Percentiles rank a stretch among this genome's conserved stretches.
phyloP scores from a whole-genome alignment of 2,888 invertebrate species.

The Argyresthia albistria region DNA sequence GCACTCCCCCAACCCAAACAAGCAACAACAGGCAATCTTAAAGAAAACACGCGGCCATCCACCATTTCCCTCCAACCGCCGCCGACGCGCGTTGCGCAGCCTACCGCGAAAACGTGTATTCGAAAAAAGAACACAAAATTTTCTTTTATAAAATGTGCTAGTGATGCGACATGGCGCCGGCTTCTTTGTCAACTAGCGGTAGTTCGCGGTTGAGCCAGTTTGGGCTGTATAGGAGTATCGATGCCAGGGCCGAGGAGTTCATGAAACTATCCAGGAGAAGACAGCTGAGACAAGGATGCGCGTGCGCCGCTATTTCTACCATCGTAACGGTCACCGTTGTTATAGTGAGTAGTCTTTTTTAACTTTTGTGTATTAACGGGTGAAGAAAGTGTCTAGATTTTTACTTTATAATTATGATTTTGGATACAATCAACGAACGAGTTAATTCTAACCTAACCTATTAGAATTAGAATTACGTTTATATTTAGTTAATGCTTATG shows the following conservation, averaged over 20 bases:
- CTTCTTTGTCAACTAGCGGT: constrained; percentile 28
- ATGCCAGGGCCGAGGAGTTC: constrained; percentile 56
- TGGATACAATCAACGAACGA: too few relatives aligned
- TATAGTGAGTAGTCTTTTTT: constrained; percentile 41
- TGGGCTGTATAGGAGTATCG: constrained; percentile 54
- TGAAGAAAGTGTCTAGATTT: too few relatives aligned
- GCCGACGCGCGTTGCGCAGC: neutral
- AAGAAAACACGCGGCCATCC: constrained; percentile 33
- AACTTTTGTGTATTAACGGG: neutral
- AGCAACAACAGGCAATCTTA: constrained; percentile 13
- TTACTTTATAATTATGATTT: too few relatives aligned
- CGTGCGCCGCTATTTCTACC: constrained; percentile 55
- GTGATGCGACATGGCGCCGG: constrained; percentile 43
- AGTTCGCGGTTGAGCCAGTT: constrained; percentile 46
- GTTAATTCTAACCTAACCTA: too few relatives aligned
- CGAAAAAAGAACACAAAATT: neutral
- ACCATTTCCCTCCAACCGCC: neutral
- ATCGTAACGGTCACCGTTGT: constrained; percentile 58
- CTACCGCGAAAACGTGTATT: neutral
- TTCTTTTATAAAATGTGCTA: constrained; percentile 1
- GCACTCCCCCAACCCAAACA: constrained; percentile 17
- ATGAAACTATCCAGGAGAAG: constrained; percentile 45
- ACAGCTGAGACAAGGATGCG: constrained; percentile 56
- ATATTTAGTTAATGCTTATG: too few relatives aligned
- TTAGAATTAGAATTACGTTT: too few relatives aligned